A percentile compares a stretch with the other conserved stretches of the same genome.
phyloP scores from a whole-genome alignment of 2,113 vertebrate genomes.

The Pao palembangensis region DNA sequence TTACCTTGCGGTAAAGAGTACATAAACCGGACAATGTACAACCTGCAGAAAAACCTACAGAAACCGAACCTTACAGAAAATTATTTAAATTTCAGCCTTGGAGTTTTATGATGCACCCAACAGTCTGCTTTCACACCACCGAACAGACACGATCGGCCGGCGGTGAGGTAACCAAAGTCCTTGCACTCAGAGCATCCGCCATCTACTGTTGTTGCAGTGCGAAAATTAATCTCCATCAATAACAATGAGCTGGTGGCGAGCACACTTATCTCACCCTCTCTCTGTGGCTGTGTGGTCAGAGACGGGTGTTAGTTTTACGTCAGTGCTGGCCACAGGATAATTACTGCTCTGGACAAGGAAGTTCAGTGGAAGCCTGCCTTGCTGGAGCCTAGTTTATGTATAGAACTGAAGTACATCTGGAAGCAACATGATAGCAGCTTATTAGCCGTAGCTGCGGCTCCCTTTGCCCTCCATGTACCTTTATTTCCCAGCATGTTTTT shows the following conservation, averaged over 20 bases:
- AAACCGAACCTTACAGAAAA: not conserved
- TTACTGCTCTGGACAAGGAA: slow-evolving; percentile 40
- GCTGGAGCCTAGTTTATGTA: slow-evolving; percentile 14
- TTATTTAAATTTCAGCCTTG: slow-evolving; percentile 22
- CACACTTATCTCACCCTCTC: slow-evolving; percentile 38
- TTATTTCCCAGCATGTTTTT: slow-evolving; percentile 30
- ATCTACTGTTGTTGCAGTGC: slow-evolving; percentile 48
- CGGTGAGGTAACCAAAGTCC: slow-evolving; percentile 17
- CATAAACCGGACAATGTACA: slow-evolving; percentile 5
- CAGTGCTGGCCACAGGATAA: slow-evolving; percentile 32
- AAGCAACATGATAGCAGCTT: slow-evolving; percentile 33
- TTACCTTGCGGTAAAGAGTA: not conserved
- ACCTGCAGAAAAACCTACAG: slow-evolving; percentile 6
- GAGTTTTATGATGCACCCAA: slow-evolving; percentile 21
- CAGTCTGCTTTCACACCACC: slow-evolving; percentile 29
- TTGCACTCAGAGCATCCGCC: slow-evolving; percentile 36
- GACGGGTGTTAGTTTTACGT: slow-evolving; percentile 52
- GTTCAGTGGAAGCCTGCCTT: slow-evolving; percentile 23
- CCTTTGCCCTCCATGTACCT: slow-evolving; percentile 33
- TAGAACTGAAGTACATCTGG: slow-evolving; percentile 14
- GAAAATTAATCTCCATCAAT: slow-evolving; percentile 64
- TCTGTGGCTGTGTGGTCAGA: slow-evolving; percentile 51
- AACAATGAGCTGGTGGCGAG: slow-evolving; percentile 55
- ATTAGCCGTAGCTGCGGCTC: slow-evolving; percentile 33
- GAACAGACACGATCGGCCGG: slow-evolving; percentile 44